Evolutionary conservation across 2,797 vertebrate species (phyloP).

Genomic region (Anguilla anguilla): DNA sequence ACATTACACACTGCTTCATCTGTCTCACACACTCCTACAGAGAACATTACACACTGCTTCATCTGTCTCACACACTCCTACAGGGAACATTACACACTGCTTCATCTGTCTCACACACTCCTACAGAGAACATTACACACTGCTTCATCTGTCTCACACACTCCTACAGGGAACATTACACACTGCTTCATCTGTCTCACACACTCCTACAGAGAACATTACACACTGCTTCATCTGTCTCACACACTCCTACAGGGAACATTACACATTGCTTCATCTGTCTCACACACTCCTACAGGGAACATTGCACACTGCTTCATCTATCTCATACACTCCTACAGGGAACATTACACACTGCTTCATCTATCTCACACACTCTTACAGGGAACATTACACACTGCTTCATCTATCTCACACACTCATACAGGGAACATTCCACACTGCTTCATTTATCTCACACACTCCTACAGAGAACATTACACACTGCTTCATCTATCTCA

Average conservation of each 20-base stretch:
- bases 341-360: background rate
- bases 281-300: background rate
- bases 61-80: background rate
- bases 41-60: background rate
- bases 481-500: background rate
- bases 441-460: background rate
- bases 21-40: background rate
- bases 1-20: no score
- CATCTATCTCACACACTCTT: background rate
- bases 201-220: background rate
- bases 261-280: background rate
- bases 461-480: background rate
- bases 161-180: background rate
- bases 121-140: background rate
- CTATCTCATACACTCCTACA: background rate
- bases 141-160: background rate
- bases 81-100: background rate
- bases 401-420: background rate
- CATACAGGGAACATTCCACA: background rate
- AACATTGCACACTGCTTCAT: background rate
- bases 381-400: background rate
- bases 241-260: background rate
- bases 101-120: background rate
- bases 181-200: background rate
- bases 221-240: background rate